A percentile compares a stretch with the other conserved stretches of the same genome.
These are phyloP conservation scores for Eleginops maclovinus DNA, from an alignment of 2,113 vertebrate species.

Conservation along the genomic window DNA sequence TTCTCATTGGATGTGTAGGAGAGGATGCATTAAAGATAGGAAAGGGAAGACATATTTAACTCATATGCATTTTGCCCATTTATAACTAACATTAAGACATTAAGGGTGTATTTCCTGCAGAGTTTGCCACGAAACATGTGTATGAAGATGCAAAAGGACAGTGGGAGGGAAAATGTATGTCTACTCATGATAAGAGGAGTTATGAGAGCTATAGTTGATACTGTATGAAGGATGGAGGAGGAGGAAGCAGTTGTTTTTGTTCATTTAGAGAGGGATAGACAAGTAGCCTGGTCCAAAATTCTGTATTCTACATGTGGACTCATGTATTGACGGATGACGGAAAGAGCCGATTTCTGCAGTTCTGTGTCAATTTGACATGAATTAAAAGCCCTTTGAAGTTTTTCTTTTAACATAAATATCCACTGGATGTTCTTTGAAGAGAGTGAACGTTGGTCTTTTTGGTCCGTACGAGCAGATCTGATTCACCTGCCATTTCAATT, in stretches of 20 bases:
- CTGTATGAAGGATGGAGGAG: conserved; percentile 19
- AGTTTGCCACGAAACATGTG: background rate
- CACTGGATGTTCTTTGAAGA: background rate
- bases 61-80: too few relatives aligned
- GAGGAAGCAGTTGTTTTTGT: conserved; percentile 38
- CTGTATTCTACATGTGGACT: conserved; percentile 7
- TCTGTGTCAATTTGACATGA: background rate
- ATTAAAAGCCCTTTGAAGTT: background rate
- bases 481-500: conserved; percentile 7
- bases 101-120: background rate
- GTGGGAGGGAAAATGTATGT: conserved; percentile 40
- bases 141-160: background rate
- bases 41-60: too few relatives aligned
- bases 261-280: conserved; percentile 7
- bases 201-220: conserved; percentile 12
- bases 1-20: conserved; percentile 5
- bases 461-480: background rate
- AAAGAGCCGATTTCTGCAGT: background rate
- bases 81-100: too few relatives aligned
- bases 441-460: background rate
- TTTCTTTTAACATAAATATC: background rate
- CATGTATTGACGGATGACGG: background rate
- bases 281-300: background rate
- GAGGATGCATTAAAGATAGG: background rate
- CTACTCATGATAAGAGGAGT: conserved; percentile 19